Conservation (phyloP, 2,888 invertebrate genomes). For the Fabriciana adippe region DNA sequence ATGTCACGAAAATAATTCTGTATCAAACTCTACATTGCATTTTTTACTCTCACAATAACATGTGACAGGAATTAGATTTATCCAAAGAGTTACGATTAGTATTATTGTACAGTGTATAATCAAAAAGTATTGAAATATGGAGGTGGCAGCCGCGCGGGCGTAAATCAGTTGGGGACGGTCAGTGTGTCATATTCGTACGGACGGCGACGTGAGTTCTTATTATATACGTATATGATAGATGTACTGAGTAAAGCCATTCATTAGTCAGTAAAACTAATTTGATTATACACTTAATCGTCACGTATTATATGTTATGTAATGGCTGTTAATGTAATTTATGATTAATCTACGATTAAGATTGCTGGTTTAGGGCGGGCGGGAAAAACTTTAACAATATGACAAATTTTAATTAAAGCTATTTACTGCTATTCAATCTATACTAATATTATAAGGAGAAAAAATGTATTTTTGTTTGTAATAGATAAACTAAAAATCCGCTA, state of each 20-base stretch:
- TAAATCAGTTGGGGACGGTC: slow-evolving; percentile 42
- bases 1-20: too few species aligned
- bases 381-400: too few species aligned
- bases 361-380: too few species aligned
- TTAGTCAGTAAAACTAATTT: slow-evolving; percentile 1
- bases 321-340: too few species aligned
- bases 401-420: too few species aligned
- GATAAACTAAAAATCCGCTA: too few species aligned
- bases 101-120: slow-evolving; percentile 30
- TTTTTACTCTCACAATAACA: slow-evolving; percentile 1
- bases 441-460: too few species aligned
- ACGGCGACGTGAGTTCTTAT: slow-evolving; percentile 19
- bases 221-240: neutral
- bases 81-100: slow-evolving; percentile 21
- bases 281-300: neutral
- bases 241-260: neutral
- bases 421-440: too few species aligned
- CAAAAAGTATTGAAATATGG: slow-evolving; percentile 39
- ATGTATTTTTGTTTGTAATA: too few species aligned
- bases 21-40: slow-evolving; percentile 30
- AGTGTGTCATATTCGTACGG: slow-evolving; percentile 37
- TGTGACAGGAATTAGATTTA: neutral
- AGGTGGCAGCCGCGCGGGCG: slow-evolving; percentile 36
- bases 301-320: too few species aligned
- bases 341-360: too few species aligned